Conservation (phyloP, 2,113 vertebrate genomes). For the Leucosticte australis region DNA sequence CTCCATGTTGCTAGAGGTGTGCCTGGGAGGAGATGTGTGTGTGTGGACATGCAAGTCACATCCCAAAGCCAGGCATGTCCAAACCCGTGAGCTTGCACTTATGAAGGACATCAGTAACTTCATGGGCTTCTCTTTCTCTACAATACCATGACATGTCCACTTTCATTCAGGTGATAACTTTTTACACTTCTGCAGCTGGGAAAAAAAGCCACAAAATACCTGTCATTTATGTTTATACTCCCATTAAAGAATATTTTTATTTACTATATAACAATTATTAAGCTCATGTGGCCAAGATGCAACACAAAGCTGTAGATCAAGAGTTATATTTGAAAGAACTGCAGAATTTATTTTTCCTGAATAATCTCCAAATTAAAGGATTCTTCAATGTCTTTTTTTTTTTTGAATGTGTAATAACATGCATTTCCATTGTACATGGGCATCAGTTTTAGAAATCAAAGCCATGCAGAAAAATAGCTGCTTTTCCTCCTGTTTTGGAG, state of each 20-base stretch:
- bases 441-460: background rate
- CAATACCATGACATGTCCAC: background rate
- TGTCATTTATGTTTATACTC: background rate
- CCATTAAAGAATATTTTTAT: background rate
- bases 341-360: background rate
- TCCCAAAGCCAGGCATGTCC: background rate
- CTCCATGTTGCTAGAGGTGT: background rate
- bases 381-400: background rate
- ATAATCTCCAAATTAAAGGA: background rate
- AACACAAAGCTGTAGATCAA: background rate
- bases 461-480: background rate
- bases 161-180: background rate
- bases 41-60: no score
- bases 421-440: background rate
- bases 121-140: background rate
- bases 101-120: background rate
- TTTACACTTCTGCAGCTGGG: background rate
- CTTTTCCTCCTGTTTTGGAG: background rate
- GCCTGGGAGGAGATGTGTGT: background rate
- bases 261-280: background rate
- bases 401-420: background rate
- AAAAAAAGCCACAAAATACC: background rate
- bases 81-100: rapidly evolving
- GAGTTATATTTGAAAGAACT: background rate
- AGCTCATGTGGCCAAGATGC: background rate